Conservation (phyloP, 2,113 vertebrate species). For the Cichladusa arquata region DNA sequence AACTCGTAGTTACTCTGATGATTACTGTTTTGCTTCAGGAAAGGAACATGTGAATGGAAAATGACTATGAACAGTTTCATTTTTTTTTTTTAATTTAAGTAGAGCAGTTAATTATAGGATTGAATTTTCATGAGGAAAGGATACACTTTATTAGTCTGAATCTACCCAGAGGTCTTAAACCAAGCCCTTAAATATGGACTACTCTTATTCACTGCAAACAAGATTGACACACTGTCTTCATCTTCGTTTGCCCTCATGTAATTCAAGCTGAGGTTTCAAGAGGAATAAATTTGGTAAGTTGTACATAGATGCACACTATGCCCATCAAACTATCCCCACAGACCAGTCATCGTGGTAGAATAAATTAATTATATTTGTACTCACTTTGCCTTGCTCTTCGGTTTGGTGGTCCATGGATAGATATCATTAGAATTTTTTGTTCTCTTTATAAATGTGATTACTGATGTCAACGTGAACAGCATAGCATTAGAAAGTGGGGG, state of each 20-base stretch:
- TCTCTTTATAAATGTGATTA: background rate
- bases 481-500: background rate
- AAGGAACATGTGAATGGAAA: background rate
- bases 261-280: constrained; percentile 30
- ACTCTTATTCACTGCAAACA: background rate
- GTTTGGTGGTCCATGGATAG: constrained; percentile 15
- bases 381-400: background rate
- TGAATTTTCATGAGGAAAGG: background rate
- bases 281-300: constrained; percentile 26
- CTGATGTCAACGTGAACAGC: background rate
- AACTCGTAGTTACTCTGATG: fast-evolving
- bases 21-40: background rate
- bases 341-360: background rate
- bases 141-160: background rate
- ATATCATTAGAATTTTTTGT: background rate
- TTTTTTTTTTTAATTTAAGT: background rate
- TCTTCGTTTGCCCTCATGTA: constrained; percentile 18
- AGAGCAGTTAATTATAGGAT: background rate
- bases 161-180: background rate
- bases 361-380: background rate
- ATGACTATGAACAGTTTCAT: background rate
- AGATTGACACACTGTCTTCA: constrained; percentile 5
- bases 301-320: background rate
- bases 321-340: background rate
- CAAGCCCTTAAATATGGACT: background rate